Conservation (phyloP, 2,113 vertebrate genomes). For the Nannobrachium achirus region DNA sequence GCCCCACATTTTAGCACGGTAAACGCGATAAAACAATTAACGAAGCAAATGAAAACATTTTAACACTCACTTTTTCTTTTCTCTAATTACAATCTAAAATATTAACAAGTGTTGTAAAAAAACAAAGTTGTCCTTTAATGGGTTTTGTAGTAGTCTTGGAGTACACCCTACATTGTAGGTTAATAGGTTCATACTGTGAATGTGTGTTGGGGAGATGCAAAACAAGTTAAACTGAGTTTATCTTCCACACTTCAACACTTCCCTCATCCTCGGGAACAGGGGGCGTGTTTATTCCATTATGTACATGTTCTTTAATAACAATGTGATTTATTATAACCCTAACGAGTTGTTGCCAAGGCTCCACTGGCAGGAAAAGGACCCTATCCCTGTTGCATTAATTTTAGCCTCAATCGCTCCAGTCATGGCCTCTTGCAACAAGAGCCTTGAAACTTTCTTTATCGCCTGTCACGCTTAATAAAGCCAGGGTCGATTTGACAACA, state of each 20-base stretch:
- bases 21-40: too few relatives aligned
- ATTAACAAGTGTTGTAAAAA: too few relatives aligned
- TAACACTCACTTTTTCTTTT: too few relatives aligned
- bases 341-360: constrained; percentile 37
- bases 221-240: constrained; percentile 42
- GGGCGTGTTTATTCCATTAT: constrained; percentile 36
- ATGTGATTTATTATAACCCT: constrained; percentile 45
- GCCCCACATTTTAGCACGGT: too few relatives aligned
- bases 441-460: constrained; percentile 28
- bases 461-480: constrained; percentile 22
- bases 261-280: constrained; percentile 26
- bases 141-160: constrained; percentile 9
- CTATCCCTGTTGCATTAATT: constrained; percentile 29
- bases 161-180: neutral
- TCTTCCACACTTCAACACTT: constrained; percentile 40
- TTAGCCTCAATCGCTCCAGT: constrained; percentile 14
- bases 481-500: constrained; percentile 36
- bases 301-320: constrained; percentile 40
- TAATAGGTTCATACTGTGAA: neutral
- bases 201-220: neutral
- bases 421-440: constrained; percentile 12
- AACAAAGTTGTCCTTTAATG: too few relatives aligned
- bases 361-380: constrained; percentile 27
- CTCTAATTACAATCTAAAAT: too few relatives aligned
- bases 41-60: too few relatives aligned